Evolutionary conservation across 1,140 invertebrate genomes (phyloP).

Genomic region (Bombus huntii): DNA sequence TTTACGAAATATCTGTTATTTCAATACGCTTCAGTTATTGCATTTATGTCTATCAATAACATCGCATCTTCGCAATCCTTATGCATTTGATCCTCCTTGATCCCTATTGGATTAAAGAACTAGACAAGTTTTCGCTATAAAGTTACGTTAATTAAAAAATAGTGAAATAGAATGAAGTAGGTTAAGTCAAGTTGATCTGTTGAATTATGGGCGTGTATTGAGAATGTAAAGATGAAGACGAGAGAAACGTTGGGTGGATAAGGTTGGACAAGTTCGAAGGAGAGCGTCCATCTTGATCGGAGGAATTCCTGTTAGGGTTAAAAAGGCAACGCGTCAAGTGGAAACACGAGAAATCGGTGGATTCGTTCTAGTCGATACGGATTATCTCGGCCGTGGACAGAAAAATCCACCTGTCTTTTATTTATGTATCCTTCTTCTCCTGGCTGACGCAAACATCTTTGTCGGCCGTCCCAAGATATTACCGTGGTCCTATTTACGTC

Average conservation of each 20-base stretch:
- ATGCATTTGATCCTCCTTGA: too few species aligned
- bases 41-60: too few species aligned
- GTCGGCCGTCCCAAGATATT: constrained; percentile 44
- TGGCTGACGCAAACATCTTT: constrained; percentile 56
- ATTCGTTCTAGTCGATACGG: constrained; percentile 48
- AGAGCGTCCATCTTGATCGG: constrained; percentile 4
- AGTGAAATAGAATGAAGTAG: too few species aligned
- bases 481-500: constrained; percentile 60
- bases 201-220: neutral
- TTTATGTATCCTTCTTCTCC: constrained; percentile 65
- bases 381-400: constrained; percentile 57
- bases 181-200: neutral
- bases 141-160: too few species aligned
- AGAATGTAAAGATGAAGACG: neutral
- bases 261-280: neutral
- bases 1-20: too few species aligned
- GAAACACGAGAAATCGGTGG: constrained; percentile 47
- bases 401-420: constrained; percentile 68
- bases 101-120: too few species aligned
- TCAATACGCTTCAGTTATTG: too few species aligned
- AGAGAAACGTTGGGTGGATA: neutral
- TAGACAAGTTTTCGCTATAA: too few species aligned
- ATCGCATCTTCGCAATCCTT: too few species aligned
- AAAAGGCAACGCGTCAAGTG: constrained; percentile 44
- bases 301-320: constrained; percentile 18